Conservation (phyloP, 2,797 vertebrate genomes). For the Spinibarbus caldwelli region DNA sequence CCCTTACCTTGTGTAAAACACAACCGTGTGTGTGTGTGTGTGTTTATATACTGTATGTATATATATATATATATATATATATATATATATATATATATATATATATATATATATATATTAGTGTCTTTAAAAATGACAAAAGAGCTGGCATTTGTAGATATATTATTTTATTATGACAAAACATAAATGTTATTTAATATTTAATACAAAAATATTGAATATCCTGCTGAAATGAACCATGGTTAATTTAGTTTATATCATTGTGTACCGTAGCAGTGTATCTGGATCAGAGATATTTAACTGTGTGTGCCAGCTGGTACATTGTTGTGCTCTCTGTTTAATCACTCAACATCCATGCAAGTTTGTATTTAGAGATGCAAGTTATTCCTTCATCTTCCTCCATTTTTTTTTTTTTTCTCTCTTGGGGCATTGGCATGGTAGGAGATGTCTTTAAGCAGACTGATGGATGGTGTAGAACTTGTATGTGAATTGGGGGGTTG, state of each 20-base stretch:
- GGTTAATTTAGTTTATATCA: constrained; percentile 7
- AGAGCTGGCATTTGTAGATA: neutral
- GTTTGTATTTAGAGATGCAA: constrained; percentile 57
- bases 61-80: too few relatives aligned
- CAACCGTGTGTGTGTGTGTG: neutral
- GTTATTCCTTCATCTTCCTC: constrained; percentile 52
- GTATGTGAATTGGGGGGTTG: constrained; percentile 69
- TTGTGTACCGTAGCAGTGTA: constrained; percentile 22
- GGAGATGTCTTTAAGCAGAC: constrained; percentile 79
- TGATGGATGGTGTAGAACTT: constrained; percentile 74
- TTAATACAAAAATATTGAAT: neutral
- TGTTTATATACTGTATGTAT: neutral
- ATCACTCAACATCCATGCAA: constrained; percentile 64
- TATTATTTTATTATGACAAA: neutral
- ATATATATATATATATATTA: too few relatives aligned
- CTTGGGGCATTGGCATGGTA: constrained; percentile 57
- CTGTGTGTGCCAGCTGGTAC: constrained; percentile 48
- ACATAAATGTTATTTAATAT: neutral
- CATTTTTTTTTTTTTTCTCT: constrained; percentile 43
- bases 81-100: too few relatives aligned
- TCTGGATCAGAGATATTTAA: constrained; percentile 48
- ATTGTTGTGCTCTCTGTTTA: constrained; percentile 56
- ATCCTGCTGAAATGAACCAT: neutral
- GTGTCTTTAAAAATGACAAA: too few relatives aligned
- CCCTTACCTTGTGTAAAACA: constrained; percentile 29